Evolutionary conservation across 30 jellyfish, hydroid and myxozoan species (phyloP).

Genomic region (Chironex yamaguchii): DNA sequence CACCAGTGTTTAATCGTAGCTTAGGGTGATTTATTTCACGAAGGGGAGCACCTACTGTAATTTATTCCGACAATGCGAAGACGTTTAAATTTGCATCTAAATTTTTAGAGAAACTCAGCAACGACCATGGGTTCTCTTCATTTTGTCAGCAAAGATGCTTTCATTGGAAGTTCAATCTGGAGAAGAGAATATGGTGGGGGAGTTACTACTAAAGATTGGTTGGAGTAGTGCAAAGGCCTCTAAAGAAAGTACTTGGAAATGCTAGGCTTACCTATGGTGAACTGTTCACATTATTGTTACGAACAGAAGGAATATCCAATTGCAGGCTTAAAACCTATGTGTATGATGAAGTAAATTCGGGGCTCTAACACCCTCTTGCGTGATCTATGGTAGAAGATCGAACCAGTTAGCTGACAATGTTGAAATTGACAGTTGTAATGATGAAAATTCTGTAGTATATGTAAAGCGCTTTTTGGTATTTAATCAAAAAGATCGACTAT

Average conservation of each 20-base stretch:
- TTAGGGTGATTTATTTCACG: constrained; percentile 12
- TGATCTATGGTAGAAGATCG: constrained; percentile 25
- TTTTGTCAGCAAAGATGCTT: neutral
- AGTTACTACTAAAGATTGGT: constrained; percentile 20
- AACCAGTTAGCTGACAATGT: constrained; percentile 11
- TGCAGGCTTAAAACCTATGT: constrained; percentile 25
- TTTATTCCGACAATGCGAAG: too few species aligned
- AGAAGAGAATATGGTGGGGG: constrained; percentile 55
- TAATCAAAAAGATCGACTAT: neutral
- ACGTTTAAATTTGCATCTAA: too few species aligned
- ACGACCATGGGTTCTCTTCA: too few species aligned
- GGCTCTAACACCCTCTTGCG: constrained; percentile 35
- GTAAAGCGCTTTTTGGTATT: neutral
- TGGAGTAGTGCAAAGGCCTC: neutral
- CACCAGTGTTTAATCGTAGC: neutral
- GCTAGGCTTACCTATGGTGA: constrained; percentile 17
- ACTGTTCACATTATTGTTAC: neutral
- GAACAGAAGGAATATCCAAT: constrained; percentile 18
- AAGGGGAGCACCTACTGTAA: too few species aligned
- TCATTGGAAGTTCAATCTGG: constrained; percentile 29
- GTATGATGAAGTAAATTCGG: constrained; percentile 19
- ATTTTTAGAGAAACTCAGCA: too few species aligned
- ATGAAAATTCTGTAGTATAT: neutral
- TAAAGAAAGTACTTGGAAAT: constrained; percentile 11
- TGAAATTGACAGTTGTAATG: neutral